These are phyloP conservation scores for Pseudococcus jackbeardsleyi DNA, from an alignment of 2,888 invertebrate genomes.

Conservation along the genomic window DNA sequence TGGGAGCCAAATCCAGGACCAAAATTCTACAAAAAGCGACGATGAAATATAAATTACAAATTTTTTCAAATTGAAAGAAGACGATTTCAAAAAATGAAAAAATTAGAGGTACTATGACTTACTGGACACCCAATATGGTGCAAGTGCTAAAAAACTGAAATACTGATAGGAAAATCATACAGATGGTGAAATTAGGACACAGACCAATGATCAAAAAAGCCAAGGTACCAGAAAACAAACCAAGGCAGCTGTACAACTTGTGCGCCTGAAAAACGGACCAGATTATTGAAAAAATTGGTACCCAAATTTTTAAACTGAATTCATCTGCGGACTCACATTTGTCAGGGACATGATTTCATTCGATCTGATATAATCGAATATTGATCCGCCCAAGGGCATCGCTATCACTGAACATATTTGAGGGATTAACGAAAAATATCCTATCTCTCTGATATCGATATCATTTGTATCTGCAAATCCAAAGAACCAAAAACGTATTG, in stretches of 20 bases:
- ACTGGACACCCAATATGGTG: not conserved
- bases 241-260: not conserved
- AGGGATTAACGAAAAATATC: not conserved
- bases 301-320: too few species aligned
- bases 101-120: not conserved
- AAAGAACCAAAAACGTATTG: not conserved
- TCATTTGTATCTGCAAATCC: not conserved
- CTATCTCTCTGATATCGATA: conserved; percentile 3
- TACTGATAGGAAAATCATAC: not conserved
- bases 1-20: not conserved
- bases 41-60: not conserved
- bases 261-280: not conserved
- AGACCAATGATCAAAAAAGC: not conserved
- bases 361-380: not conserved
- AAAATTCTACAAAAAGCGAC: not conserved
- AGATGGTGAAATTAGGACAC: not conserved
- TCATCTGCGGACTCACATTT: not conserved
- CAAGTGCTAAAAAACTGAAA: conserved; percentile 14
- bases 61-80: not conserved
- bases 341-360: not conserved
- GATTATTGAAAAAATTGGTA: too few species aligned
- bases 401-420: not conserved
- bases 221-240: not conserved
- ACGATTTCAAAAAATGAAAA: not conserved
- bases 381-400: not conserved